phyloP scores from a whole-genome alignment of 2,113 vertebrate genomes.

The Gyps fulvus region DNA sequence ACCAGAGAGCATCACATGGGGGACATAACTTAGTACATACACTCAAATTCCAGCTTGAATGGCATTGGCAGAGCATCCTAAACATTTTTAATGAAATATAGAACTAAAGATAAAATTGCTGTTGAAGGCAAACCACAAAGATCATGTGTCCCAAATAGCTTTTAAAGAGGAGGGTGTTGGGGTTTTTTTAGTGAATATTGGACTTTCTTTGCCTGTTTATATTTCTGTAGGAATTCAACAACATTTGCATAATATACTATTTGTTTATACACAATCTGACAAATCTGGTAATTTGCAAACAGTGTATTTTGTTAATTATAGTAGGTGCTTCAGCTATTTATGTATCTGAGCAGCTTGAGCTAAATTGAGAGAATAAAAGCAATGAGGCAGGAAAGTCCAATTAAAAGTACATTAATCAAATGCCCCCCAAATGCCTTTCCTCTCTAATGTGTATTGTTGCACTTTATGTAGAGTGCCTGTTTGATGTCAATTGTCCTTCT shows the following conservation, averaged over 20 bases:
- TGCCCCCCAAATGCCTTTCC: conserved; percentile 27
- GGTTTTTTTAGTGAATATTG: neutral
- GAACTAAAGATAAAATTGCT: neutral
- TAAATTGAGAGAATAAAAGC: conserved; percentile 53
- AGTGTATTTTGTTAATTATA: conserved; percentile 27
- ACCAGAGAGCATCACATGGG: neutral
- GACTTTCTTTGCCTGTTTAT: neutral
- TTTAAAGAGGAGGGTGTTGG: neutral
- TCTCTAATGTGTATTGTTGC: neutral
- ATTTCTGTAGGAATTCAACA: neutral
- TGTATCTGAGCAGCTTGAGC: conserved; percentile 48
- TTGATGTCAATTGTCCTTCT: neutral
- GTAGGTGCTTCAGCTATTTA: conserved; percentile 44
- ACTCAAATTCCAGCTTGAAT: neutral
- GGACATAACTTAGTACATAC: neutral
- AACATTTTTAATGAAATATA: neutral
- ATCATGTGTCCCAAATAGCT: neutral
- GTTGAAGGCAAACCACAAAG: neutral
- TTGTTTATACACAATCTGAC: neutral
- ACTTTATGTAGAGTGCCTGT: neutral
- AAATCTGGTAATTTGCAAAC: conserved; percentile 13
- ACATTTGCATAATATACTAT: neutral
- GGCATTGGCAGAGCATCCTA: neutral
- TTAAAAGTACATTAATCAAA: conserved; percentile 61
- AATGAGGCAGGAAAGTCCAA: conserved; percentile 56